Evolutionary conservation across 2,888 invertebrate species (phyloP), one percentile per base, ranked within the genome.

Genomic region (Drosophila cyrtoloma): DNA sequence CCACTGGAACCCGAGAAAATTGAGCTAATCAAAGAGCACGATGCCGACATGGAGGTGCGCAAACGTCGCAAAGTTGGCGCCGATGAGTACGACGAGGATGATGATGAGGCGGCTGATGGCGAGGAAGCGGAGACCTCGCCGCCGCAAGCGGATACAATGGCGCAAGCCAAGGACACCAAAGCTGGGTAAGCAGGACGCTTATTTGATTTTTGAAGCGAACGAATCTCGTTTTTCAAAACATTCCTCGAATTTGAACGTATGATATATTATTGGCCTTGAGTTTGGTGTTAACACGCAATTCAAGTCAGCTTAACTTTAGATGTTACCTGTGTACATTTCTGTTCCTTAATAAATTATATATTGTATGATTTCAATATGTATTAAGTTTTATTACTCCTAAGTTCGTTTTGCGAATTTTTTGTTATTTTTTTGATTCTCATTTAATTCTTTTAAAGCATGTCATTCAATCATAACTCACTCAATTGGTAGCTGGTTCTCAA

Each of bases 21-120:
- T 68, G 92, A 93, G 78, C 91, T 92, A 79, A 91, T 92, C 68
- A 93, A 93, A 71, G 94, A 93, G 80, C 93, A 93, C 59, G 93
- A 93, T 79, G 92, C 91, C n/a, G 93, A 93, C 39, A 86, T 91
- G 65, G 89, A 91, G 63, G 77, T 92, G 52, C 89, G 92, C 19
- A 91, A 84, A 26, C 92, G 93, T 58, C 92, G 93, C 60, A 87
- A 91, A 55, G 84, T 90, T 37, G 84, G 81, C 28, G 84, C 74
- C 39, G 89, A 78, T 71, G 86, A 86, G 0, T 86, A 86, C 60
- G 86, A 86, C 33, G 86, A 86, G 7, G 86, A 85, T 32, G 85
- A 89, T 56, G 87, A 75, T 26, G 77, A 66, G 28, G 61, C 76
- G 28, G 62, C 58, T 37, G 60, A 42, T 14, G 68, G 47, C 35